Evolutionary conservation across 2,113 vertebrate genomes (phyloP), one percentile per base, ranked within the genome.

Genomic region (Crotalus tigris): DNA sequence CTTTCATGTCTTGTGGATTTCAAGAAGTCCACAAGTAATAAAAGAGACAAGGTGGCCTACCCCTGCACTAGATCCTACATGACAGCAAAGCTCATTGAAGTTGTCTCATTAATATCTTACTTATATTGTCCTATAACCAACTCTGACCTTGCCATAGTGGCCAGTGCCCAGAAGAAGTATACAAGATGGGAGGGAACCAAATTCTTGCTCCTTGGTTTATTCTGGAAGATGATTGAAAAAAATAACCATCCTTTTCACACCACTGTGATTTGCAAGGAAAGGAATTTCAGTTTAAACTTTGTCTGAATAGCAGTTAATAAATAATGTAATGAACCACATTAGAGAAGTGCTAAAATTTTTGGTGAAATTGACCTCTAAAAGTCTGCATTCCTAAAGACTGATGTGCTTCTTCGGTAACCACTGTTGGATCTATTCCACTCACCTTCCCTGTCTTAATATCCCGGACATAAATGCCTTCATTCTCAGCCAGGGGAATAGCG

Each of bases 361-460:
- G 55, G 21, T 59, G 44, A 33, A 85, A 53, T 81, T 90, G 88
- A 85, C 75, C 88, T 93, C 46, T 85, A 57, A 49, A 93, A 55
- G 69, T 39, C 7, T 3, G 46, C 33, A 12, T 54, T 39, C 46
- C 89, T 81, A 53, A 53, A 21, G 75, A 75, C 55, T 64, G 49
- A 24, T 4, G 3, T 33, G 19, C 54, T 44, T 1, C 4, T 44
- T 11, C 3, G 1, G 10, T 23, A 81, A 49, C n/a, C 17, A 17
- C 81, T 23, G 69, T 13, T 26, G 3, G 0, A 0, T 6, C 58
- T 24, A 91, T 57, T 24, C 26, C 5, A 29, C 15, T 92, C 69
- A 99, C 99, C 98, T 98, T 99, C 55, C 98, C 99, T 0, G 97
- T 98, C 92, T 98, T 99, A 95, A 99, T 97, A 93, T 99, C 98